phyloP scores from a whole-genome alignment of 1,140 invertebrate species.

The Zaprionus davidi region DNA sequence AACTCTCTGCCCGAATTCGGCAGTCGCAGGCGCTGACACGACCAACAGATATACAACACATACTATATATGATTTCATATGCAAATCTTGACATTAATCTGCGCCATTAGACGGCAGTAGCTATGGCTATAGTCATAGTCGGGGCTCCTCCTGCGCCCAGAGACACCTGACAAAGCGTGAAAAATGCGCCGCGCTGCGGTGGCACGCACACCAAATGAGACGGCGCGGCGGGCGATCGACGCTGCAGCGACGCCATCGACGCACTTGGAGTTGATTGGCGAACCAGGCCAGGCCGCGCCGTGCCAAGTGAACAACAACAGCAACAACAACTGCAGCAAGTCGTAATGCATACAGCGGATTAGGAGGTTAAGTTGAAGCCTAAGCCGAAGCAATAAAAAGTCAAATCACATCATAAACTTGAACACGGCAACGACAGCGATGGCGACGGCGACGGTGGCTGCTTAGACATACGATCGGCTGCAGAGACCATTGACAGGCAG shows the following conservation, averaged over 20 bases:
- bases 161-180: conserved; percentile 75
- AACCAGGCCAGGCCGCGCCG: conserved; percentile 14
- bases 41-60: conserved; percentile 43
- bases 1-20: conserved; percentile 44
- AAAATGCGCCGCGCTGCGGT: conserved; percentile 50
- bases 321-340: conserved; percentile 19
- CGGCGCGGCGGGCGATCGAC: conserved; percentile 22
- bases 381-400: conserved; percentile 64
- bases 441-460: background rate
- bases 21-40: conserved; percentile 49
- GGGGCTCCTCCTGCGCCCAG: conserved; percentile 62
- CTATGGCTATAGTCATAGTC: conserved; percentile 3
- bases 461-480: conserved; percentile 31
- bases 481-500: conserved; percentile 41
- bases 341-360: conserved; percentile 45
- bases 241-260: conserved; percentile 41
- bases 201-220: conserved; percentile 42
- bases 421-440: conserved; percentile 24
- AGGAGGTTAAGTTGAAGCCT: conserved; percentile 64
- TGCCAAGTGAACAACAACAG: conserved; percentile 9
- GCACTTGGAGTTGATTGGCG: conserved; percentile 57
- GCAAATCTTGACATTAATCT: conserved; percentile 84
- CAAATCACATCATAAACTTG: conserved; percentile 56
- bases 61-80: conserved; percentile 69
- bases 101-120: conserved; percentile 51